These are phyloP conservation scores for Pelmatolapia mariae DNA, from an alignment of 2,113 vertebrate species.

Conservation along the genomic window DNA sequence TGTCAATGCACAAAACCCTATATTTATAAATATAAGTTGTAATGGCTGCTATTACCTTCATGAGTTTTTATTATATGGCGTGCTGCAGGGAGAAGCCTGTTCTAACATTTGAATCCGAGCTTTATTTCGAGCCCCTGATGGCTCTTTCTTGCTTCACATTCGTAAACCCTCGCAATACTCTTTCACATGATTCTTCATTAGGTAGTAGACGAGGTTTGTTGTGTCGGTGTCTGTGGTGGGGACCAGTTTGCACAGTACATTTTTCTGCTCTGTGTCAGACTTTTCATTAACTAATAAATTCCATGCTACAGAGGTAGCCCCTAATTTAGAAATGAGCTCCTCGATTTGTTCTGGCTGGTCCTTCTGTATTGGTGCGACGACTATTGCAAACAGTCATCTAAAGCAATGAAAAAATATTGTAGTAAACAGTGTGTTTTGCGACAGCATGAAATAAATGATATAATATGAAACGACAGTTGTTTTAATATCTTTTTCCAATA, in stretches of 20 bases:
- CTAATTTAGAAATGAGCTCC: not conserved
- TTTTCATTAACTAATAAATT: not conserved
- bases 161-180: accelerated
- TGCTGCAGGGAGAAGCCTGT: not conserved
- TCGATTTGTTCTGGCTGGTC: not conserved
- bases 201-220: not conserved
- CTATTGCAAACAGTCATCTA: not conserved
- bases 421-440: not conserved
- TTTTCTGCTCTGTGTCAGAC: not conserved
- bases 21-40: not conserved
- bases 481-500: not conserved
- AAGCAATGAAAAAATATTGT: not conserved
- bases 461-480: not conserved
- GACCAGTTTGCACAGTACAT: not conserved
- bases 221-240: not conserved
- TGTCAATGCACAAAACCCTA: not conserved
- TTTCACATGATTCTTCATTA: not conserved
- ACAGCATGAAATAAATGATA: not conserved
- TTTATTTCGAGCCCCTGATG: not conserved
- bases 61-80: not conserved
- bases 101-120: not conserved
- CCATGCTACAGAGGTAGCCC: not conserved
- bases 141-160: not conserved
- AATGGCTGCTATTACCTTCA: not conserved
- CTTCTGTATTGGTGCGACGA: not conserved